These are phyloP conservation scores for Coelinius sp. DNA, from an alignment of 2,888 invertebrate genomes.

Conservation along the genomic window DNA sequence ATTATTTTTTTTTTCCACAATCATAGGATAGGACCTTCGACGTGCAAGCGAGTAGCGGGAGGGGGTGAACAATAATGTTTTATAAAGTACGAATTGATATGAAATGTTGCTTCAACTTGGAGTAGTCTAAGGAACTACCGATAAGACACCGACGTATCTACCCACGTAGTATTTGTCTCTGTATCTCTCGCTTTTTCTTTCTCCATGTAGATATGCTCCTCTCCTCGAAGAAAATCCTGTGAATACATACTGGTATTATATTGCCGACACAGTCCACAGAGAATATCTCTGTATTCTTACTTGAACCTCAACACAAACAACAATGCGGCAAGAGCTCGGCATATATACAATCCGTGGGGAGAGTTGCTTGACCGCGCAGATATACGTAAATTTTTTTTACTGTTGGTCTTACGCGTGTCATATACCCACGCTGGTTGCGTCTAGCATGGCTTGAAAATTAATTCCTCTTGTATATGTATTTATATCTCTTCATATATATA, in stretches of 20 bases:
- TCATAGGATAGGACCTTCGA: too few relatives aligned
- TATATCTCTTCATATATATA: constrained; percentile 25
- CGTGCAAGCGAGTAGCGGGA: too few relatives aligned
- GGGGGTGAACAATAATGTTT: constrained; percentile 7
- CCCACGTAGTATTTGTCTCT: constrained; percentile 38
- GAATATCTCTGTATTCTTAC: not conserved
- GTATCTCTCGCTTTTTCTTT: not conserved
- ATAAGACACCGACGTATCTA: constrained; percentile 44
- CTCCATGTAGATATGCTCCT: constrained; percentile 24
- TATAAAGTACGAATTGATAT: constrained; percentile 24
- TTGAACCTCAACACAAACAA: not conserved
- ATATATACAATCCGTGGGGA: not conserved
- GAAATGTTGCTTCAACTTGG: constrained; percentile 4
- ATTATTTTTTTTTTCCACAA: too few relatives aligned
- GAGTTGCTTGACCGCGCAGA: constrained; percentile 57
- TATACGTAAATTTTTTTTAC: constrained; percentile 33
- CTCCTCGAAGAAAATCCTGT: constrained; percentile 11
- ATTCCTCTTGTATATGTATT: constrained; percentile 25
- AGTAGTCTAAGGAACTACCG: constrained; percentile 43
- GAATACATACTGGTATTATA: constrained; percentile 26
- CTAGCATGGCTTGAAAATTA: constrained; percentile 13
- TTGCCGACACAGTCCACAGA: constrained; percentile 20
- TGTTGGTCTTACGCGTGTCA: constrained; percentile 39
- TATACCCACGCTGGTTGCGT: constrained; percentile 27
- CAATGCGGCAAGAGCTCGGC: constrained; percentile 4